Evolutionary conservation across 2,113 vertebrate species (phyloP).

Genomic region (Xenopus borealis): DNA sequence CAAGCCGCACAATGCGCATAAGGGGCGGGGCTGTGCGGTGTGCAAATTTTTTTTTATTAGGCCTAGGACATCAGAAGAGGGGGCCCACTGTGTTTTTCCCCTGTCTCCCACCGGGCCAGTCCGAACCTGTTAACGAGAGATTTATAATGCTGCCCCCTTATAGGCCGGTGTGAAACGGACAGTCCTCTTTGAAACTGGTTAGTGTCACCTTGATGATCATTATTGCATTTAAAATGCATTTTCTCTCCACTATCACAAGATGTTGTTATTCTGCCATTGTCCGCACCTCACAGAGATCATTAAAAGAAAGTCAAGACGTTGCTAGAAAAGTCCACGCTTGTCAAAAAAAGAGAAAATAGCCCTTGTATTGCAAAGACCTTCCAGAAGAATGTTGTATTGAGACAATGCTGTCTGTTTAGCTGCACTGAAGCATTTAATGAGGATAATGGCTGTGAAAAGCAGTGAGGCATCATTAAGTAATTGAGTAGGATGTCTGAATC

Average conservation of each 20-base stretch:
- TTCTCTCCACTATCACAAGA: not conserved
- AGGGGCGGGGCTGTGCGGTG: too few relatives aligned
- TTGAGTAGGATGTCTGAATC: slow-evolving; percentile 40
- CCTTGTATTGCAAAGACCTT: not conserved
- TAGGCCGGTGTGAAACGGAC: too few relatives aligned
- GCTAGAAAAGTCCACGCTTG: not conserved
- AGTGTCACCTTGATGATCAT: too few relatives aligned
- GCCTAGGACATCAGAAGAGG: too few relatives aligned
- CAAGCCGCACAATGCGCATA: too few relatives aligned
- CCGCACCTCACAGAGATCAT: not conserved
- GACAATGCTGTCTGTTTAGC: slow-evolving; percentile 2
- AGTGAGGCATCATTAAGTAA: slow-evolving; percentile 47
- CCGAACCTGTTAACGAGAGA: too few relatives aligned
- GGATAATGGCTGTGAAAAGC: slow-evolving; percentile 46
- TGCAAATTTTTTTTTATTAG: too few relatives aligned
- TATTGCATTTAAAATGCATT: too few relatives aligned
- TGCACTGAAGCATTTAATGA: slow-evolving; percentile 24
- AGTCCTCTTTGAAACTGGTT: too few relatives aligned
- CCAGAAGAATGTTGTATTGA: not conserved
- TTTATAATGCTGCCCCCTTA: too few relatives aligned
- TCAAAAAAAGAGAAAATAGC: slow-evolving; percentile 4
- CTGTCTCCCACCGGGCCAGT: too few relatives aligned
- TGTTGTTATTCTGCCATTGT: slow-evolving; percentile 1
- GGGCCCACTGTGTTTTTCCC: too few relatives aligned
- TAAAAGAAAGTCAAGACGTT: not conserved